Conservation (phyloP, 2,888 invertebrate species). For the Abrostola triplasia region DNA sequence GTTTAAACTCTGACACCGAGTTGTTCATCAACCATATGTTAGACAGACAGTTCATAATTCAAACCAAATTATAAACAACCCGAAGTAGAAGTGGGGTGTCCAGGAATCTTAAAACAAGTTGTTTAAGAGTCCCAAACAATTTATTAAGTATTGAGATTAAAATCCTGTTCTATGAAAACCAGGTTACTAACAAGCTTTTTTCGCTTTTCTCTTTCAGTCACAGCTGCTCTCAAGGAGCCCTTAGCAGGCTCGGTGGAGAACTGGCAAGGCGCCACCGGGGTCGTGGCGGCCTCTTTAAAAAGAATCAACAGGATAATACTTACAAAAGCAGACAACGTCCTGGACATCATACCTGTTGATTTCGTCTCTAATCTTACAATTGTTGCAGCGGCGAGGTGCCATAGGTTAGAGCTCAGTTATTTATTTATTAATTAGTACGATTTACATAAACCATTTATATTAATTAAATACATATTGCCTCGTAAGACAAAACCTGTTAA, state of each 20-base stretch:
- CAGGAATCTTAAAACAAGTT: too few species aligned
- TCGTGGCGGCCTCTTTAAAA: conserved; percentile 29
- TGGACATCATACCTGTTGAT: conserved; percentile 91
- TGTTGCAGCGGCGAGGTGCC: conserved; percentile 88
- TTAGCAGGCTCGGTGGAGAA: conserved; percentile 57
- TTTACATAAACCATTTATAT: too few species aligned
- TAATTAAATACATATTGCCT: too few species aligned
- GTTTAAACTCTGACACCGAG: too few species aligned
- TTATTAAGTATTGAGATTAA: not conserved
- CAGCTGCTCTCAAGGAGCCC: conserved; percentile 51
- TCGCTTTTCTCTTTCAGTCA: conserved; percentile 41
- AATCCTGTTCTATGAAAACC: not conserved
- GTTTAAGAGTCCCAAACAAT: not conserved
- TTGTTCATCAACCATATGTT: too few species aligned
- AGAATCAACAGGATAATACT: conserved; percentile 40
- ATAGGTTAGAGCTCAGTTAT: conserved; percentile 46
- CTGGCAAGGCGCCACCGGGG: conserved; percentile 48
- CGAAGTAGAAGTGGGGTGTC: too few species aligned
- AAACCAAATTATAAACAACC: not conserved
- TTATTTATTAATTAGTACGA: too few species aligned
- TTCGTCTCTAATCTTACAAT: conserved; percentile 95
- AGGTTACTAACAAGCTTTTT: not conserved
- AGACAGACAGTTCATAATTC: too few species aligned
- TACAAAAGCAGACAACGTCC: conserved; percentile 17
- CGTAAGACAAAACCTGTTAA: too few species aligned